Conservation (phyloP, 1,140 invertebrate species). For the Kradibia gibbosae region DNA sequence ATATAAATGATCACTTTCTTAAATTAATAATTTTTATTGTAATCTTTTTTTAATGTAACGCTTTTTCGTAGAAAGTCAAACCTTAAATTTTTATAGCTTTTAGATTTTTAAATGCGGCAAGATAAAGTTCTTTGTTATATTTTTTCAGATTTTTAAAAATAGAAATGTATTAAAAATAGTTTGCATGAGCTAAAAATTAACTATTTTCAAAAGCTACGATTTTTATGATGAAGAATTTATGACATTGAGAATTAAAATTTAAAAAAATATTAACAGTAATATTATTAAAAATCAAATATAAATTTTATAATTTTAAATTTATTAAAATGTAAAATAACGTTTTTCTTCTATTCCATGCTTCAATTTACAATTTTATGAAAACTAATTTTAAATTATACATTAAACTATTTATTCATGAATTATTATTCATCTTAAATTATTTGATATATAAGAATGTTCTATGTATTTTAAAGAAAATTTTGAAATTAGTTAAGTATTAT, state of each 20-base stretch:
- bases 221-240: background rate
- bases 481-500: background rate
- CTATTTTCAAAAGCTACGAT: background rate
- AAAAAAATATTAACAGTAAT: background rate
- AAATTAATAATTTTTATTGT: too few species aligned
- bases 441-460: background rate
- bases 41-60: too few species aligned
- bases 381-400: background rate
- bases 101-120: background rate
- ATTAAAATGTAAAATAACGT: too few species aligned
- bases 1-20: too few species aligned
- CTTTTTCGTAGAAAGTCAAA: too few species aligned
- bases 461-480: background rate
- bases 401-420: background rate
- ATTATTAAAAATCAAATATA: too few species aligned
- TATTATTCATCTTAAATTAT: background rate
- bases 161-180: background rate
- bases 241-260: background rate
- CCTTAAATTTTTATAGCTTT: too few species aligned
- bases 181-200: slow-evolving; percentile 20
- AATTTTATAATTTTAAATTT: too few species aligned
- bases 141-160: slow-evolving; percentile 1
- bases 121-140: background rate
- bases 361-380: background rate
- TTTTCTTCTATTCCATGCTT: background rate